phyloP scores from a whole-genome alignment of 2,888 invertebrate genomes.

The Agonopterix alstromeriana region DNA sequence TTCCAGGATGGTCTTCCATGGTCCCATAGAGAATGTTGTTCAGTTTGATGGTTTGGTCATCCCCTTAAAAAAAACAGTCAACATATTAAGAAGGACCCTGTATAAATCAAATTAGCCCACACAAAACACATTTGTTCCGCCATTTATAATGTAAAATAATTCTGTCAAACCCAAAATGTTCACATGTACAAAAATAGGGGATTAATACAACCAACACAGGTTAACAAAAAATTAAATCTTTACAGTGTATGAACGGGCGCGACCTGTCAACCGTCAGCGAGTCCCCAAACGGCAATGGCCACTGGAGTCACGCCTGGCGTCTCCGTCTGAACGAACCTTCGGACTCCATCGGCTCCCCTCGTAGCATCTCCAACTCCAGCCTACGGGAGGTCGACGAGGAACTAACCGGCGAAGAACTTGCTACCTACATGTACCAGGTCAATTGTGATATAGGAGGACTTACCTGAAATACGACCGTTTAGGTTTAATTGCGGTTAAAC shows the following conservation, averaged over 20 bases:
- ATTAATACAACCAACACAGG: not conserved
- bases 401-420: constrained; percentile 81
- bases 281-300: constrained; percentile 50
- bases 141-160: too few relatives aligned
- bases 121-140: too few relatives aligned
- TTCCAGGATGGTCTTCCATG: too few relatives aligned
- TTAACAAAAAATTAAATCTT: not conserved
- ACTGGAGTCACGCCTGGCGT: constrained; percentile 50
- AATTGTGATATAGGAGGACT: constrained; percentile 68
- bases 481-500: not conserved
- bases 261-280: constrained; percentile 53
- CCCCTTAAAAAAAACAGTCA: too few relatives aligned
- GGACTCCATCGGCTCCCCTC: constrained; percentile 65
- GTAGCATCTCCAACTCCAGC: constrained; percentile 84
- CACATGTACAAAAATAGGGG: too few relatives aligned
- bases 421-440: constrained; percentile 82
- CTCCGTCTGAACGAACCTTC: constrained; percentile 41
- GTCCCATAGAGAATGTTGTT: too few relatives aligned
- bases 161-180: too few relatives aligned
- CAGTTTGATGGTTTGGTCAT: too few relatives aligned
- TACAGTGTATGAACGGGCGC: constrained; percentile 53
- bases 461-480: constrained; percentile 40
- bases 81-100: too few relatives aligned
- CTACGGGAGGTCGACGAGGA: constrained; percentile 84
- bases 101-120: too few relatives aligned